Base-by-base conservation (phyloP, 2,888 invertebrate genomes). In the Julus scandinavius region DNA sequence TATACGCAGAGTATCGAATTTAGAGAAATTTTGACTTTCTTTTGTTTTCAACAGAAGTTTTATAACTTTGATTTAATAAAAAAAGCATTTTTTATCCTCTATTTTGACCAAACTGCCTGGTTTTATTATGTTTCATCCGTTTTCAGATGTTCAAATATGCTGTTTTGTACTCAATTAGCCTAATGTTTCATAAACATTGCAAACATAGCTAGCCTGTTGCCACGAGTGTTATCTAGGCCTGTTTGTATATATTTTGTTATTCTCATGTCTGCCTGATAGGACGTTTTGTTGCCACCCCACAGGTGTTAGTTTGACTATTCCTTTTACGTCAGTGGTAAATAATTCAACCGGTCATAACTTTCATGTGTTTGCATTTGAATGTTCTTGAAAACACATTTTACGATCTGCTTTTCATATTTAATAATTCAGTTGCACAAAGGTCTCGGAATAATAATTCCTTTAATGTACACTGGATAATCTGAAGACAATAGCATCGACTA, bases 401-500 rank as follows among this genome's bases (percentile, higher is more conserved):
- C 63, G 63, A n/a, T 6, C 63, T 63, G 13, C 17, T n/a, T 63
- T 63, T n/a, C 13, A 63, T 63, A n/a, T n/a, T 63, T 63, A 63
- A 63, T 63, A 63, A 63, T 63, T 63, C n/a, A 63, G 2, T 0
- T 4, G 63, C 4, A 6, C 17, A n/a, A n/a, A n/a, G 13, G 63
- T 63, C 63, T 63, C 63, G 17, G 63, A n/a, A 63, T 63, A 63
- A 63, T 63, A 54, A 54, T 9, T 3, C 11, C 54, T 15, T 54
- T 17, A 6, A 17, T n/a, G n/a, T 63, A 63, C 63, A 17, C n/a
- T 2, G n/a, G 63, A 63, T 63, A 63, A 63, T n/a, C 63, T n/a
- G 63, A 63, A 63, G 63, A 17, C 63, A 63, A 63, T n/a, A n/a
- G 63, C 63, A n/a, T 63, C n/a, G 63, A n/a, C 63, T n/a, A n/a